phyloP scores from a whole-genome alignment of 53 echinoderm and acorn worm species.

The Actinopyga echinites region DNA sequence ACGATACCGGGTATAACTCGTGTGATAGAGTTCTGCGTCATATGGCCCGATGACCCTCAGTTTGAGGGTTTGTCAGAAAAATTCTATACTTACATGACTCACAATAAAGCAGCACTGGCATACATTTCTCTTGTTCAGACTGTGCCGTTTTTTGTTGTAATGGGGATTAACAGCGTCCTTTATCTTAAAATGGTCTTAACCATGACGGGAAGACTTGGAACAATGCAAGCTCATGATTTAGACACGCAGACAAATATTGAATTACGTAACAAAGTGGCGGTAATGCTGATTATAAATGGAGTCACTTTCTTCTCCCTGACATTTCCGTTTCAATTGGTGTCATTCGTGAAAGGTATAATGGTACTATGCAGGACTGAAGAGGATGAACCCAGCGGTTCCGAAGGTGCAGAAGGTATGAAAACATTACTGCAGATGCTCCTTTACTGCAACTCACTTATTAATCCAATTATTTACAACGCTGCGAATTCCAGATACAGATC shows the following conservation, averaged over 20 bases:
- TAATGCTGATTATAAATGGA: conserved; percentile 80
- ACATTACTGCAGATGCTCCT: conserved; percentile 42
- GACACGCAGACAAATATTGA: conserved; percentile 75
- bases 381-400: not conserved
- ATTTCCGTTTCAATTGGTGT: conserved; percentile 68
- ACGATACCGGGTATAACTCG: conserved; percentile 56
- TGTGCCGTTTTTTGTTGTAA: conserved; percentile 79
- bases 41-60: conserved; percentile 63
- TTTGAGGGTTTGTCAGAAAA: conserved; percentile 34
- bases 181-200: conserved; percentile 78
- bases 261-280: conserved; percentile 78
- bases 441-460: conserved; percentile 74
- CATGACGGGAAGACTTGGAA: conserved; percentile 70
- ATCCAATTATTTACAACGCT: conserved; percentile 88
- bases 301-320: conserved; percentile 75
- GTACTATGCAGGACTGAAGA: not conserved
- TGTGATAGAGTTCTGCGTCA: conserved; percentile 35
- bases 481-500: conserved; percentile 78
- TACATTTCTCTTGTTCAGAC: conserved; percentile 65
- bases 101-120: conserved; percentile 21
- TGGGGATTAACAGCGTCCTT: conserved; percentile 71
- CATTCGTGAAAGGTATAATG: conserved; percentile 20
- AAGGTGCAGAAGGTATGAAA: not conserved
- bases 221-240: conserved; percentile 72
- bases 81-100: conserved; percentile 46